phyloP scores from a whole-genome alignment of 2,797 vertebrate species.

The Enteromius fasciolatus region DNA sequence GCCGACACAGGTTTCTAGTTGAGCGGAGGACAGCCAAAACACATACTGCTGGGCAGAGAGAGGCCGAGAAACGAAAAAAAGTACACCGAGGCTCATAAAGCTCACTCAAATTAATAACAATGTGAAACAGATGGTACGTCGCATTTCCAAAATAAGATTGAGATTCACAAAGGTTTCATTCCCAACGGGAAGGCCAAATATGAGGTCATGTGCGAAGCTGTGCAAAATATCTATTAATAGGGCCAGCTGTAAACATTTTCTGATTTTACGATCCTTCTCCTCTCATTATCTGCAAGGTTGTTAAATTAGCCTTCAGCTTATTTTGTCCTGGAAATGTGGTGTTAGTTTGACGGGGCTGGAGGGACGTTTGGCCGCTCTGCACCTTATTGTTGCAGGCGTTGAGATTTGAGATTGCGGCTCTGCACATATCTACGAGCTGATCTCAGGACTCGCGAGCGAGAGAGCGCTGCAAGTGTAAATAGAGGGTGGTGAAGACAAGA shows the following conservation, averaged over 20 bases:
- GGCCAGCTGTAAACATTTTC: constrained; percentile 66
- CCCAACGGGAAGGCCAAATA: constrained; percentile 62
- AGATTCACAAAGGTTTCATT: constrained; percentile 63
- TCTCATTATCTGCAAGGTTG: constrained; percentile 68
- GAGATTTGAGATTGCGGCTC: constrained; percentile 14
- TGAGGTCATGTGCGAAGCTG: constrained; percentile 73
- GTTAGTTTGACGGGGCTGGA: constrained; percentile 35
- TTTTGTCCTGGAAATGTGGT: constrained; percentile 62
- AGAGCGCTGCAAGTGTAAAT: constrained; percentile 33
- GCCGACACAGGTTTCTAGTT: constrained; percentile 52
- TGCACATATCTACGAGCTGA: constrained; percentile 18
- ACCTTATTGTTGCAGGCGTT: constrained; percentile 20
- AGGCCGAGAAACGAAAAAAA: constrained; percentile 65
- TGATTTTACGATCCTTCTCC: constrained; percentile 64
- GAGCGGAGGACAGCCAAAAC: constrained; percentile 57
- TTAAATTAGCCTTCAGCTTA: constrained; percentile 66
- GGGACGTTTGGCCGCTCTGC: constrained; percentile 10
- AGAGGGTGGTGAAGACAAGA: constrained; percentile 27
- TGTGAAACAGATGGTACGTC: constrained; percentile 73
- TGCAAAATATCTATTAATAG: constrained; percentile 74
- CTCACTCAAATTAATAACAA: constrained; percentile 71
- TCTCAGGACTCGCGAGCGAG: constrained; percentile 30
- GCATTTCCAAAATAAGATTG: constrained; percentile 73
- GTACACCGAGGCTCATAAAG: constrained; percentile 67
- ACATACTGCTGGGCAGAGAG: constrained; percentile 66